Conservation (phyloP, 2,113 vertebrate species). For the Raja brachyura region DNA sequence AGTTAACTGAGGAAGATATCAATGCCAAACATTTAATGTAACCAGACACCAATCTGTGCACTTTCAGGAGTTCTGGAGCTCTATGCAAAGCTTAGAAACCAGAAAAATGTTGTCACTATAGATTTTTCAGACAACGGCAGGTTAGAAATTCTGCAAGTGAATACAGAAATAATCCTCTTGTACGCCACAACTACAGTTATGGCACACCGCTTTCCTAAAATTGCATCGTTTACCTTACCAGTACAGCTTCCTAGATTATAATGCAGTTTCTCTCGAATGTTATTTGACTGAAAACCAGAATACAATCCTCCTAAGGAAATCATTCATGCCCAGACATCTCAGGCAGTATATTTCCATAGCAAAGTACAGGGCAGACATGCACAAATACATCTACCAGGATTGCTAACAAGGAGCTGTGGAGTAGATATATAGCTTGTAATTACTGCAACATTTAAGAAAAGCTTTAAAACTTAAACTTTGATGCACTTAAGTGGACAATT, state of each 20-base stretch:
- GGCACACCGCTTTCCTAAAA: not conserved
- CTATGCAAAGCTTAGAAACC: not conserved
- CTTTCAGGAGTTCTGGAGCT: not conserved
- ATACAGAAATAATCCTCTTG: not conserved
- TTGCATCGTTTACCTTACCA: not conserved
- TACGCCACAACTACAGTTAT: not conserved
- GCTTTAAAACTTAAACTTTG: not conserved
- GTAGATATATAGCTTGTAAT: not conserved
- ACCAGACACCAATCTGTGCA: not conserved
- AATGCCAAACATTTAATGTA: not conserved
- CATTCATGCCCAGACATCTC: not conserved
- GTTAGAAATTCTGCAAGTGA: not conserved
- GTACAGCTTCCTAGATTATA: not conserved
- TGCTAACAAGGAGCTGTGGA: conserved; percentile 23
- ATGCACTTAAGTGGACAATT: not conserved
- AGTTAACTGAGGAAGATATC: not conserved
- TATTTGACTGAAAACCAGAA: not conserved
- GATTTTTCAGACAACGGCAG: not conserved
- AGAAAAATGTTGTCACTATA: not conserved
- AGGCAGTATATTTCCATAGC: not conserved
- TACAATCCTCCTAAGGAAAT: not conserved
- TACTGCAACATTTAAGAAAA: not conserved
- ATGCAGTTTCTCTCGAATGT: not conserved
- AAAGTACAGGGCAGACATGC: not conserved
- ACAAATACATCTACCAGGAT: not conserved